Percentiles rank a stretch among this genome's conserved stretches.
Evolutionary conservation across 2,113 vertebrate species (phyloP).

Genomic region (Microcebus ravelobensis): DNA sequence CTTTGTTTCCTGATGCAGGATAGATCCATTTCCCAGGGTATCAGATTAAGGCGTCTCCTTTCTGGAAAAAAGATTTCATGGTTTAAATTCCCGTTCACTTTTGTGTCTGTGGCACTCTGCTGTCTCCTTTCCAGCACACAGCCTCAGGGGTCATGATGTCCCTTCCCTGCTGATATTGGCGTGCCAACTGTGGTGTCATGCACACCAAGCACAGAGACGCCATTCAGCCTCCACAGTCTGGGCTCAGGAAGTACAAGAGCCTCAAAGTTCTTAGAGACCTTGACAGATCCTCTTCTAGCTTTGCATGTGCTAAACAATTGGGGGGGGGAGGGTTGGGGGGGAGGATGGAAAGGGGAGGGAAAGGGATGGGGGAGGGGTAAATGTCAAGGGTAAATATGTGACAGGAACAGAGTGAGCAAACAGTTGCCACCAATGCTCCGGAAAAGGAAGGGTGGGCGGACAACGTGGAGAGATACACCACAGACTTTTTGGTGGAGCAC

Average conservation of each 20-base stretch:
- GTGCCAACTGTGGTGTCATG: slow-evolving; percentile 64
- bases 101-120: slow-evolving; percentile 69
- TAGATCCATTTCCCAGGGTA: slow-evolving; percentile 78
- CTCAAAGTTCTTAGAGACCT: slow-evolving; percentile 68
- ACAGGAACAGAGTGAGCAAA: slow-evolving; percentile 47
- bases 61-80: slow-evolving; percentile 79
- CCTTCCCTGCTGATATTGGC: slow-evolving; percentile 40
- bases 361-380: slow-evolving; percentile 15
- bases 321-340: fast-evolving
- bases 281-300: slow-evolving; percentile 75
- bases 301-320: neutral
- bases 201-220: slow-evolving; percentile 58
- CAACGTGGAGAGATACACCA: neutral
- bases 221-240: slow-evolving; percentile 76
- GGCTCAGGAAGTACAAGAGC: slow-evolving; percentile 69
- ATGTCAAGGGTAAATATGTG: slow-evolving; percentile 58
- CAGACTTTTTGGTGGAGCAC: neutral
- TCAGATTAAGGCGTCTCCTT: slow-evolving; percentile 81
- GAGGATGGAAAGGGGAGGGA: neutral
- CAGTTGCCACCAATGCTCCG: slow-evolving; percentile 50
- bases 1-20: slow-evolving; percentile 76
- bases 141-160: slow-evolving; percentile 31
- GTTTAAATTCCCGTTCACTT: slow-evolving; percentile 79
- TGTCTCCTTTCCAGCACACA: neutral
- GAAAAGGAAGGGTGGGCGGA: slow-evolving; percentile 57